Conservation (phyloP, 2,888 invertebrate genomes). For the Furcula furcula region DNA sequence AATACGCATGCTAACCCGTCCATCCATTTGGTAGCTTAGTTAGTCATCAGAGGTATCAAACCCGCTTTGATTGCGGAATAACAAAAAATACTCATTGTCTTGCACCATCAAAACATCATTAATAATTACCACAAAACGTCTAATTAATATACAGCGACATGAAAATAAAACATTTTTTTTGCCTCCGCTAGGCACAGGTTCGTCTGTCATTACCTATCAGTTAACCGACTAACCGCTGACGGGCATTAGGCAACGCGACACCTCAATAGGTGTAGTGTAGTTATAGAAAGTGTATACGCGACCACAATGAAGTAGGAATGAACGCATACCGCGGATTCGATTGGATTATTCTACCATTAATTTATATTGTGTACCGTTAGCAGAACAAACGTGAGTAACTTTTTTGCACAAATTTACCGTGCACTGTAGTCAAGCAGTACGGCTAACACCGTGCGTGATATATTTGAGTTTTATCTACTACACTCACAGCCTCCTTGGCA, state of each 20-base stretch:
- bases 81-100: too few relatives aligned
- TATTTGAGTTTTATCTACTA: too few relatives aligned
- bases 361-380: slow-evolving; percentile 48
- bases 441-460: too few relatives aligned
- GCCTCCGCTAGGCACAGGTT: neutral
- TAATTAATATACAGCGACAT: neutral
- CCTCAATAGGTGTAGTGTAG: slow-evolving; percentile 38
- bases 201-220: slow-evolving; percentile 25
- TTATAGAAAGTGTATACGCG: slow-evolving; percentile 55
- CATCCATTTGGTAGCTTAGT: too few relatives aligned
- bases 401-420: too few relatives aligned
- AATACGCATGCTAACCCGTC: too few relatives aligned
- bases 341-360: slow-evolving; percentile 69
- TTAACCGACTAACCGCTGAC: slow-evolving; percentile 13
- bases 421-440: too few relatives aligned
- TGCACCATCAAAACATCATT: too few relatives aligned
- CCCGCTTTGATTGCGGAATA: too few relatives aligned
- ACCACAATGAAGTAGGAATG: slow-evolving; percentile 64
- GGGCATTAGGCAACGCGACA: slow-evolving; percentile 65
- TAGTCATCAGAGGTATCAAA: too few relatives aligned
- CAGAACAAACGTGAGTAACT: slow-evolving; percentile 24
- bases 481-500: too few relatives aligned
- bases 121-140: neutral
- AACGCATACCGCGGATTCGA: slow-evolving; percentile 71
- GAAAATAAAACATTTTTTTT: neutral